Base-by-base conservation (phyloP, 1,140 invertebrate genomes). In the Nomia melanderi region DNA sequence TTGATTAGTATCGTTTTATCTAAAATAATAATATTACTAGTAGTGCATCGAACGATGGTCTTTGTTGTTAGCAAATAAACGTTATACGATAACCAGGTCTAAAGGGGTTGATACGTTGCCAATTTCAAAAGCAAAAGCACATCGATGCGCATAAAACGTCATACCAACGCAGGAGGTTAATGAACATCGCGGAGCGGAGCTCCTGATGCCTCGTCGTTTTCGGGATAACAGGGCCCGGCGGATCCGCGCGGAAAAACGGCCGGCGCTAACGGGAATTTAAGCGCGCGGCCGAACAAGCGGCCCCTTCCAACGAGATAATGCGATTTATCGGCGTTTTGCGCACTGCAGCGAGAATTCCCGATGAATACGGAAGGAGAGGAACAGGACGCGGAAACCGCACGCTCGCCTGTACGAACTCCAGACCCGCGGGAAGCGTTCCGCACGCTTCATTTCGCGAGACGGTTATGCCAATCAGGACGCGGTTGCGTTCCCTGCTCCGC, bases 321-420 rank as follows among this genome's bases (percentile, higher is more conserved):
- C 81, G 81, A 83, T 83, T 83, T 83, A 83, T 82, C 76, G 70
- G 53, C 80, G 76, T 83, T 82, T 72, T 82, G 81, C 81, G 81
- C 81, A 78, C 62, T 83, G 80, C 81, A 82, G 81, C 74, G 81
- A 78, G 74, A 82, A 82, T 81, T 72, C 69, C 56, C 80, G 81
- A 74, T 70, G 79, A 83, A 82, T 83, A 83, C 5, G 50, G 57
- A 73, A 36, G 17, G 47, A 59, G 63, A 20, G 27, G 6, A 33
- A 39, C 31, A 6, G 20, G 54, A 59, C 14, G 11, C 60, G 47
- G 47, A 17, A 17, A 39, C 20, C 41, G 2, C 20, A 17, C 14
- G 23, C 41, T n/a, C n/a, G n/a, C n/a, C n/a, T n/a, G n/a, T n/a
- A n/a, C n/a, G n/a, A n/a, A n/a, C n/a, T n/a, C n/a, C n/a, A n/a